Evolutionary conservation across 2,888 invertebrate genomes (phyloP).

Genomic region (Sesamia inferens): DNA sequence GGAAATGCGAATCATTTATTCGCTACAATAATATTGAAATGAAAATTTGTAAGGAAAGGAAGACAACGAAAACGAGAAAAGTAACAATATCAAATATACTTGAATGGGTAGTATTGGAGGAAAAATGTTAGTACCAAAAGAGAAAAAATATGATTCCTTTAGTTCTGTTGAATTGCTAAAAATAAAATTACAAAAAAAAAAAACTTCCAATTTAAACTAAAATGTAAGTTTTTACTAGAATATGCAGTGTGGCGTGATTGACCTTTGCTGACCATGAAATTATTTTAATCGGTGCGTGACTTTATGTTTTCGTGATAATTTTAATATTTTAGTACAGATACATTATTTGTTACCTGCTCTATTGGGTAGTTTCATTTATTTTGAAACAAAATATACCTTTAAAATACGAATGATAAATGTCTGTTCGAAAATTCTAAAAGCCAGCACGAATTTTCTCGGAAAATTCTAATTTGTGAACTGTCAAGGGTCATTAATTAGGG

Average conservation of each 20-base stretch:
- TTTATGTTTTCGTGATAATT: constrained; percentile 14
- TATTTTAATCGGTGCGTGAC: constrained; percentile 29
- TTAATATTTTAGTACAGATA: constrained; percentile 10
- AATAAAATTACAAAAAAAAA: too few species aligned
- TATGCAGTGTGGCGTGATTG: constrained; percentile 30
- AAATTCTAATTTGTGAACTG: constrained; percentile 79
- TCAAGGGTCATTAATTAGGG: constrained; percentile 85
- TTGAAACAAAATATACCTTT: background rate
- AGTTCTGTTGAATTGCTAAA: constrained; percentile 6
- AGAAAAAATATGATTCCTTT: too few species aligned
- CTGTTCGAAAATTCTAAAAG: constrained; percentile 57
- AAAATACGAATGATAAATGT: constrained; percentile 38
- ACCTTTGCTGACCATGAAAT: constrained; percentile 54
- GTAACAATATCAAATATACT: background rate
- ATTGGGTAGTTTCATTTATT: background rate
- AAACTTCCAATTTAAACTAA: background rate
- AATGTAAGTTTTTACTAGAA: constrained; percentile 18
- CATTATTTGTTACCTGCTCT: background rate
- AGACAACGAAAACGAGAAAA: background rate
- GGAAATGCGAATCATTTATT: constrained; percentile 6
- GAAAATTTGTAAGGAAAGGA: background rate
- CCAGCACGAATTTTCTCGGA: constrained; percentile 71
- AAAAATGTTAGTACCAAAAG: background rate
- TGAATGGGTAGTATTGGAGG: background rate
- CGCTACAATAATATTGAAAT: constrained; percentile 8